Evolutionary conservation across 1,140 invertebrate species (phyloP).

Genomic region (Aplysia californica): DNA sequence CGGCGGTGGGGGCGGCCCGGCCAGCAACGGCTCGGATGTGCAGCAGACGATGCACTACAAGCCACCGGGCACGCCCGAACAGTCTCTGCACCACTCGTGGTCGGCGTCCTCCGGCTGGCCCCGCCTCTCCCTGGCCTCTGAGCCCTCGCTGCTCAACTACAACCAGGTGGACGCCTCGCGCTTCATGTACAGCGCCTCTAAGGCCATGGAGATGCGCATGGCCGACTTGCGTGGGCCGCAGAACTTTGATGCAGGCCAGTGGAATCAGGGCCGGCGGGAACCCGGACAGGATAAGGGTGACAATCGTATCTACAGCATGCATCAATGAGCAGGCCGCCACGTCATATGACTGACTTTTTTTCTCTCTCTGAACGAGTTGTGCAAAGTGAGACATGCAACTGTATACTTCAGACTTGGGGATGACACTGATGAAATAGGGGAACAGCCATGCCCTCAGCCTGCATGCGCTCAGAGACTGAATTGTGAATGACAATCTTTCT

Average conservation of each 20-base stretch:
- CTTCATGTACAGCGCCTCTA: conserved; percentile 30
- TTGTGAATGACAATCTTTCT: background rate
- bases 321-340: background rate
- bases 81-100: conserved; percentile 21
- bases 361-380: too few relatives aligned
- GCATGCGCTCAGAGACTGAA: background rate
- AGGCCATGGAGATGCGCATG: conserved; percentile 29
- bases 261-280: conserved; percentile 21
- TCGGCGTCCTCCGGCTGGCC: conserved; percentile 8
- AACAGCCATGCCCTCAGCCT: background rate
- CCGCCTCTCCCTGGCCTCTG: background rate
- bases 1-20: background rate
- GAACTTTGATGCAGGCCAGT: conserved; percentile 15
- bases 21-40: background rate
- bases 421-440: background rate
- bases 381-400: too few relatives aligned
- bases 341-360: background rate
- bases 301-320: conserved; percentile 27
- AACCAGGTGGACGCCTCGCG: conserved; percentile 18
- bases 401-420: too few relatives aligned
- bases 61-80: conserved; percentile 19
- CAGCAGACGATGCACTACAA: conserved; percentile 30
- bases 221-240: conserved; percentile 16
- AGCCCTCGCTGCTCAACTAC: conserved; percentile 16
- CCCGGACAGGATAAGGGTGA: conserved; percentile 26